Base-by-base conservation (phyloP, 1,140 invertebrate genomes). In the Pseudomyrmex dendroicus region DNA sequence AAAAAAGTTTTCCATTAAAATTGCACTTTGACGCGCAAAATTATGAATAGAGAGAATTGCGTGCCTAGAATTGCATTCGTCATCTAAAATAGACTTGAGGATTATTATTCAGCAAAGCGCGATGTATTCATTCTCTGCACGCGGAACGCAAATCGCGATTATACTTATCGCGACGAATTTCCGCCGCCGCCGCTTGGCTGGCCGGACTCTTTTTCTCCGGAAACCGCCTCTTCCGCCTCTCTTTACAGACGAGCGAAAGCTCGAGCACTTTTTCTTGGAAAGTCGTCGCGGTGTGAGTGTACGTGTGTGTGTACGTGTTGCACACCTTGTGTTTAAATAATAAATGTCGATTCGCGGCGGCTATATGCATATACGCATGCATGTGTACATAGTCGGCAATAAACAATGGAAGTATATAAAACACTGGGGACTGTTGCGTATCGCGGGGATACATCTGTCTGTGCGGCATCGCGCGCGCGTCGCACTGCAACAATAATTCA, bases 81-180 rank as follows among this genome's bases (percentile, higher is more conserved):
- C 22, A 2, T 66, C 22, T 44, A 1, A 35, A 52, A 0, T n/a
- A 12, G n/a, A 44, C 22, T 52, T 54, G 0, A 12, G 61, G 52
- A n/a, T 50, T 66, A 35, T 66, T 44, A 54, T 52, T 54, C 8
- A 44, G n/a, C 25, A 56, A 54, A n/a, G 8, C 62, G 73, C 25
- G 46, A 66, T 5, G 35, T 17, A n/a, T 54, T 54, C 57, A 52
- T 52, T 48, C 44, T 50, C 44, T 2, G 57, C 57, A 46, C 35
- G 54, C 13, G 59, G 35, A 9, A 61, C 44, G 50, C 66, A n/a
- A 44, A 48, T 20, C n/a, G 25, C 84, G 86, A 87, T 88, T 88
- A 84, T 83, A 72, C 86, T 88, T 89, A 89, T 89, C 87, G 74
- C 84, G 63, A 59, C 46, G 80, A 89, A 85, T 89, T 86, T 89